phyloP scores from a whole-genome alignment of 2,797 vertebrate genomes.

The Lindbergichthys nudifrons region DNA sequence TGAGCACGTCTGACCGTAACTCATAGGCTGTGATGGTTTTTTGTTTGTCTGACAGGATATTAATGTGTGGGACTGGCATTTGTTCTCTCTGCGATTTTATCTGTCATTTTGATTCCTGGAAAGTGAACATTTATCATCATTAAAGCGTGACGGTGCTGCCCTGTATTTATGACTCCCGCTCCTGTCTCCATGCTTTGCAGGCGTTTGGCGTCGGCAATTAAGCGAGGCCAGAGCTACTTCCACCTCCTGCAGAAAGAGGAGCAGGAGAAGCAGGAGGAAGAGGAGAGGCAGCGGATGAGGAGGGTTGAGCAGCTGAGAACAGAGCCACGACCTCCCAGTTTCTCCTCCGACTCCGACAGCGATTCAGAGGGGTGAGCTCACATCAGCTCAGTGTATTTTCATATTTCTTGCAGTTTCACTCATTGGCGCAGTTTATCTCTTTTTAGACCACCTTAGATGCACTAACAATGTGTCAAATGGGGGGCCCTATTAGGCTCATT shows the following conservation, averaged over 20 bases:
- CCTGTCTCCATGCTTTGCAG: conserved; percentile 62
- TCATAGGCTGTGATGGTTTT: conserved; percentile 50
- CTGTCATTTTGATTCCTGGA: conserved; percentile 12
- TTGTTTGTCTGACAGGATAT: conserved; percentile 43
- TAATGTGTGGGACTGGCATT: conserved; percentile 30
- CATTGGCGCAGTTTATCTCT: background rate
- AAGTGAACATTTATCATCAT: conserved; percentile 35
- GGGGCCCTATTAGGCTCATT: too few species aligned
- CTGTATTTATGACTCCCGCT: conserved; percentile 30
- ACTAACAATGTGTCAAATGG: background rate
- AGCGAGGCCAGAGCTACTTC: conserved; percentile 78
- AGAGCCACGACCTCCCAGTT: conserved; percentile 61
- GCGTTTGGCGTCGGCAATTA: conserved; percentile 76
- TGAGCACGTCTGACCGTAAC: conserved; percentile 29
- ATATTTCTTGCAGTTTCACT: background rate
- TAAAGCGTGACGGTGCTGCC: conserved; percentile 10
- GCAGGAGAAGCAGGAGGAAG: conserved; percentile 50
- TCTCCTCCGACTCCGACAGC: conserved; percentile 49
- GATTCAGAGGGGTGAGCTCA: conserved; percentile 49
- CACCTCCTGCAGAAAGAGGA: conserved; percentile 77
- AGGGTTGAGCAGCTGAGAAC: conserved; percentile 38
- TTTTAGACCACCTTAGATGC: background rate
- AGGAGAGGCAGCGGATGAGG: conserved; percentile 49
- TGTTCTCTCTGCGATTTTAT: conserved; percentile 15
- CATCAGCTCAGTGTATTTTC: conserved; percentile 6